Percentiles rank a stretch among this genome's conserved stretches.
Conservation (phyloP, 1,140 invertebrate genomes). For the Myzus persicae region DNA sequence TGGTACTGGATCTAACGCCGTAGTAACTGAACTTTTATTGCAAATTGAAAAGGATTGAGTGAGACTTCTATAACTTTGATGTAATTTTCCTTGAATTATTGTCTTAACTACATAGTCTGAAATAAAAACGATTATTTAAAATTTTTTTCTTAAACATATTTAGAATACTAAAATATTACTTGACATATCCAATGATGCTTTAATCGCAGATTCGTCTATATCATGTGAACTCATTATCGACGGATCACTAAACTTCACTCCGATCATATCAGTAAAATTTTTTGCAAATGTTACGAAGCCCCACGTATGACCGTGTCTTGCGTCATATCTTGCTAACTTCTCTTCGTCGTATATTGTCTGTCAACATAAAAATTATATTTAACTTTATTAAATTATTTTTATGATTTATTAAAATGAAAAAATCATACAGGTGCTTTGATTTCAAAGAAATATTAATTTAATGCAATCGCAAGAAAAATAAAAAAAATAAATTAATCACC, state of each 20-base stretch:
- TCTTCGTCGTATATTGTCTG: conserved; percentile 9
- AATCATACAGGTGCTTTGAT: background rate
- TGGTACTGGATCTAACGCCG: conserved; percentile 4
- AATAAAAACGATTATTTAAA: background rate
- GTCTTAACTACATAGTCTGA: conserved; percentile 23
- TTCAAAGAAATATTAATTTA: background rate
- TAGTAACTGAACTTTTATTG: background rate
- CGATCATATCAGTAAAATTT: conserved; percentile 31
- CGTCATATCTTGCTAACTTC: background rate
- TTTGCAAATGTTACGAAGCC: conserved; percentile 8
- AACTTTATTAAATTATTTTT: background rate
- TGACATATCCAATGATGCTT: conserved; percentile 29
- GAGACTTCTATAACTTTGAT: background rate
- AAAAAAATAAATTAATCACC: conserved; percentile 2
- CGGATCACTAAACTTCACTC: background rate
- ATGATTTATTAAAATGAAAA: background rate
- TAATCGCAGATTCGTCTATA: background rate
- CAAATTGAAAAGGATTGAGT: background rate
- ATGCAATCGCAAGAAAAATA: background rate
- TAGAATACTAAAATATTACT: background rate
- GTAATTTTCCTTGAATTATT: conserved; percentile 1
- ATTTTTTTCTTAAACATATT: too few relatives aligned
- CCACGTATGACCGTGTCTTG: background rate
- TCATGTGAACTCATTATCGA: background rate
- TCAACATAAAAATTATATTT: background rate